Conservation (phyloP, 2,113 vertebrate genomes). For the Acinonyx jubatus region DNA sequence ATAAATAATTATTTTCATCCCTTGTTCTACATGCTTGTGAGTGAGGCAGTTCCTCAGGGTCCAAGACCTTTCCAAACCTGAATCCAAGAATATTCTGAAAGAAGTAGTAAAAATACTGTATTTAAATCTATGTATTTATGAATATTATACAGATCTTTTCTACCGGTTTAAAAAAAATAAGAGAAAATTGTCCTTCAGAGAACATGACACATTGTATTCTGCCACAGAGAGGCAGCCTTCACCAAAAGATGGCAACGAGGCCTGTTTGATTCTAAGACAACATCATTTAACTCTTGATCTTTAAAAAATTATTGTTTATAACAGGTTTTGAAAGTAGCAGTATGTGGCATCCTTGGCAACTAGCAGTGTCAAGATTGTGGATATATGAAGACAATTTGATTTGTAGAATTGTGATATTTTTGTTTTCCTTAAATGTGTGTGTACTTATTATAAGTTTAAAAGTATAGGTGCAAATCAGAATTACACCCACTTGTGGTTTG, state of each 20-base stretch:
- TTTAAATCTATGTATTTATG: neutral
- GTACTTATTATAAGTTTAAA: neutral
- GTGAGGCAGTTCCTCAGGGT: neutral
- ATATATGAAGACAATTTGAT: neutral
- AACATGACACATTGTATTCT: neutral
- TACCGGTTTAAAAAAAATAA: neutral
- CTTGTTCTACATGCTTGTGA: neutral
- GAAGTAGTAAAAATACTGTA: neutral
- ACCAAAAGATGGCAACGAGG: constrained; percentile 37
- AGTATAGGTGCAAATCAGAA: neutral
- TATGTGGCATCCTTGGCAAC: neutral
- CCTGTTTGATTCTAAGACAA: neutral
- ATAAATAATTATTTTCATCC: constrained; percentile 19
- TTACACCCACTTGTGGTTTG: neutral
- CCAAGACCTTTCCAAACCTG: neutral
- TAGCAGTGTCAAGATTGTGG: neutral
- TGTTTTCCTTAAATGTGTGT: constrained; percentile 16
- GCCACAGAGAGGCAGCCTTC: constrained; percentile 68
- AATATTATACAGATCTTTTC: neutral
- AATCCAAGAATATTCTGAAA: neutral
- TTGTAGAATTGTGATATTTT: constrained; percentile 13
- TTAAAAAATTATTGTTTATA: neutral
- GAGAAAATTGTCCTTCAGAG: neutral
- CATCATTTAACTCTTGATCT: neutral
- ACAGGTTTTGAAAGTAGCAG: neutral